phyloP scores from a whole-genome alignment of 2,797 vertebrate genomes.

The Pangasius macronema region DNA sequence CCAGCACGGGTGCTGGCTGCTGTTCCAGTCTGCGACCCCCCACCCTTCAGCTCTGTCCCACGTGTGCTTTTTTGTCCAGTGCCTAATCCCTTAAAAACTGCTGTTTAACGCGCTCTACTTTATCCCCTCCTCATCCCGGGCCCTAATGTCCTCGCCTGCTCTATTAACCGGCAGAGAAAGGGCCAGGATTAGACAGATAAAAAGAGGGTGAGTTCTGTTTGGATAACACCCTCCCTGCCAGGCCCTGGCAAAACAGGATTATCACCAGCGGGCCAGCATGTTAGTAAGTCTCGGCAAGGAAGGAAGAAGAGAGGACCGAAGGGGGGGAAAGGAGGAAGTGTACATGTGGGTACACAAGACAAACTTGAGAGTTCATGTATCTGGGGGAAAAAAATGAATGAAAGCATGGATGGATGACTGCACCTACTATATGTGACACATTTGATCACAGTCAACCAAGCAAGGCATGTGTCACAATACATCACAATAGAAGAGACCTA shows the following conservation, averaged over 20 bases:
- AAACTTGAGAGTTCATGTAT: not conserved
- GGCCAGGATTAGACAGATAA: slow-evolving; percentile 69
- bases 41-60: slow-evolving; percentile 60
- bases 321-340: not conserved
- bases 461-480: not conserved
- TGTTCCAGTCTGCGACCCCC: slow-evolving; percentile 43
- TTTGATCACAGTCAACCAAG: not conserved
- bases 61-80: slow-evolving; percentile 72
- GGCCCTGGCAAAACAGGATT: slow-evolving; percentile 61
- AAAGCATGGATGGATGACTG: not conserved
- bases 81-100: slow-evolving; percentile 78
- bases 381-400: not conserved
- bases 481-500: slow-evolving; percentile 2
- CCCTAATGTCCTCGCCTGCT: slow-evolving; percentile 55
- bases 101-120: slow-evolving; percentile 75
- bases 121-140: slow-evolving; percentile 60
- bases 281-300: slow-evolving; percentile 30
- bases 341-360: slow-evolving; percentile 14
- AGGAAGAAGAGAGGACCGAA: slow-evolving; percentile 16
- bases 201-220: slow-evolving; percentile 68
- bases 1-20: slow-evolving; percentile 13
- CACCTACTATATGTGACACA: not conserved
- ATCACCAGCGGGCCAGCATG: slow-evolving; percentile 50
- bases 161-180: slow-evolving; percentile 69
- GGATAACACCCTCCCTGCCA: slow-evolving; percentile 64